Base-by-base conservation (phyloP, 2,888 invertebrate species). In the Ochropleura plecta region DNA sequence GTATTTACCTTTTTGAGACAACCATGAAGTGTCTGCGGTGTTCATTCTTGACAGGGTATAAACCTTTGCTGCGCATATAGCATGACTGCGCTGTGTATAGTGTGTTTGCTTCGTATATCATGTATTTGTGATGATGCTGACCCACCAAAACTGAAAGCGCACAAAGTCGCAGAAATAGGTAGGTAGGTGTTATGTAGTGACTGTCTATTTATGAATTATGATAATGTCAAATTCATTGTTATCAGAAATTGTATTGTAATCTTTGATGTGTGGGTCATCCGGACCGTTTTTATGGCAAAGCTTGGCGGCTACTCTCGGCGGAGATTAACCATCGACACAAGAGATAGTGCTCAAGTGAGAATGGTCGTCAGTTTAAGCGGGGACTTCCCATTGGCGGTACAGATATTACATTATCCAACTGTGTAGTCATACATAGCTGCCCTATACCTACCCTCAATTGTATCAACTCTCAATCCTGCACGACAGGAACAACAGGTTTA, bases 21-120 rank as follows among this genome's bases (percentile, higher is more conserved):
- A 5, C 44, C 60, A 44, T 48, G n/a, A 49, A 40, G 5, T 49
- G 42, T 30, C 51, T 44, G 20, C 14, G 3, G 9, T 44, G 18
- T 53, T 44, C 14, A 53, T 69, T 70, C 9, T 44, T 51, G n/a
- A 9, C 30, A 53, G 14, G 44, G 42, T 4, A 20, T 68, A 49
- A 67, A 70, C 18, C 18, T 70, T 44, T 9, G 49, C 67, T 20
- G 8, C 48, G 48, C 69, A 48, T 48, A 40, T 40, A n/a, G 16
- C 16, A 67, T 49, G 51, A 0, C 30, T 18, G 7, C 14, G 2
- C 14, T 42, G 42, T 60, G 40, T 59, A 42, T 42, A n/a, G 42
- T 42, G 10, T 51, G 20, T 42, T 5, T 18, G 49, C 20, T 48
- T 30, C 3, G n/a, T 48, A 10, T 48, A 16, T 30, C 3, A n/a